phyloP scores from a whole-genome alignment of 2,113 vertebrate genomes.

The Anolis sagrei region DNA sequence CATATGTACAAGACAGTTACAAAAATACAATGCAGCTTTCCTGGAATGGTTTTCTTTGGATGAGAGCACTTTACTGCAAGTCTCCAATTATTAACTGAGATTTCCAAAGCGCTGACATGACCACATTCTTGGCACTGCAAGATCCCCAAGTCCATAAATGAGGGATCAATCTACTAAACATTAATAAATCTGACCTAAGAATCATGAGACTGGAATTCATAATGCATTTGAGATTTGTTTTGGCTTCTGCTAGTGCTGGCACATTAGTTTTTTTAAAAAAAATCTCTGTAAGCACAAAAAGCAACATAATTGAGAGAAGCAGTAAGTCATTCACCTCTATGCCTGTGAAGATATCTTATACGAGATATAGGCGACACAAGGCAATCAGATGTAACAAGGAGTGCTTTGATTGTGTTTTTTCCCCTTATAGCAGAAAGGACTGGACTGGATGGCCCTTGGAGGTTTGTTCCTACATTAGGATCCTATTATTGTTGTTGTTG shows the following conservation, averaged over 20 bases:
- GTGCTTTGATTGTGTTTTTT: too few relatives aligned
- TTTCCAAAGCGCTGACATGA: not conserved
- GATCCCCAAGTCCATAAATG: not conserved
- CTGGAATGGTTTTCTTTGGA: not conserved
- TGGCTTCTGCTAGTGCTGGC: not conserved
- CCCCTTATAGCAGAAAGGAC: too few relatives aligned
- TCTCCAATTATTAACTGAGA: not conserved
- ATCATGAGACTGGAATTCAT: not conserved
- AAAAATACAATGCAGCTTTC: not conserved
- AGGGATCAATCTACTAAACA: not conserved
- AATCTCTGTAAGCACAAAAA: not conserved
- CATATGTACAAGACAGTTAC: not conserved
- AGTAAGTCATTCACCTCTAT: not conserved
- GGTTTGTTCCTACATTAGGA: too few relatives aligned
- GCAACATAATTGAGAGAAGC: constrained; percentile 10
- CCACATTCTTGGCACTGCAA: not conserved
- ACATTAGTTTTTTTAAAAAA: not conserved
- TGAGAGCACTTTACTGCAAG: not conserved
- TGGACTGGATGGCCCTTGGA: too few relatives aligned
- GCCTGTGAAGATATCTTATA: not conserved
- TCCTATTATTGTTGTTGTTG: too few relatives aligned
- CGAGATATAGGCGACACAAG: not conserved
- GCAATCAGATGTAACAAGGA: not conserved
- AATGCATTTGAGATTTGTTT: not conserved
- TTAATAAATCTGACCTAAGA: not conserved